Conservation (phyloP, 1,140 invertebrate genomes). For the Trachymyrmex septentrionalis region DNA sequence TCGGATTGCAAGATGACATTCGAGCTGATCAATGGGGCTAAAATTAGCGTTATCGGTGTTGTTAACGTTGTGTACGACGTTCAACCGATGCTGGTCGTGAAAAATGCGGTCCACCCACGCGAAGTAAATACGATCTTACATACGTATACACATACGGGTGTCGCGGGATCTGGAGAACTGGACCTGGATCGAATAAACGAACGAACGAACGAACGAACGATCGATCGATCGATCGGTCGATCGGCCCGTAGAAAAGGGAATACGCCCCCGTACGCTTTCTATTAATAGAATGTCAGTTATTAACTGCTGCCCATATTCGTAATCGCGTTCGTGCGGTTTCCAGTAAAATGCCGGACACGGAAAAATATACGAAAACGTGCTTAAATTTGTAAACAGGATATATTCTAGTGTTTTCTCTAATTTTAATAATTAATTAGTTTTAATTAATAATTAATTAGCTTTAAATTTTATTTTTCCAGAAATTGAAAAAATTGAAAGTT, state of each 20-base stretch:
- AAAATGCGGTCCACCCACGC: slow-evolving; percentile 61
- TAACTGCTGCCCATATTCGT: slow-evolving; percentile 67
- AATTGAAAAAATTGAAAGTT: not conserved
- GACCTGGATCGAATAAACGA: slow-evolving; percentile 11
- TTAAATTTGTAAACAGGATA: not conserved
- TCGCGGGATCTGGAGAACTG: slow-evolving; percentile 26
- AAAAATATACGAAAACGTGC: not conserved
- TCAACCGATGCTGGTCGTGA: slow-evolving; percentile 10
- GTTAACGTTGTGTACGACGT: slow-evolving; percentile 9
- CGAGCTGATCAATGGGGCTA: not conserved
- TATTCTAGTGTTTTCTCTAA: not conserved
- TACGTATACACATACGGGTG: slow-evolving; percentile 9
- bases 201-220: slow-evolving; percentile 35
- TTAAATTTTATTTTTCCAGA: not conserved
- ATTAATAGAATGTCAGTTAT: slow-evolving; percentile 76
- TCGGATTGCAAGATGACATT: slow-evolving; percentile 10
- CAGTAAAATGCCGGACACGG: slow-evolving; percentile 13
- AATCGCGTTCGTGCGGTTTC: slow-evolving; percentile 4
- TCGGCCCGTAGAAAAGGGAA: slow-evolving; percentile 61
- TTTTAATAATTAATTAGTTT: not conserved
- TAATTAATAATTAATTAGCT: not conserved
- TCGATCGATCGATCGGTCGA: slow-evolving; percentile 35
- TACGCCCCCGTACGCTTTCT: slow-evolving; percentile 74
- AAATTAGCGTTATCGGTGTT: slow-evolving; percentile 29
- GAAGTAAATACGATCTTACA: slow-evolving; percentile 16